Percentiles rank a stretch among this genome's conserved stretches.
phyloP scores from a whole-genome alignment of 35 echinoderm and acorn worm genomes.

The Apostichopus parvimensis region DNA sequence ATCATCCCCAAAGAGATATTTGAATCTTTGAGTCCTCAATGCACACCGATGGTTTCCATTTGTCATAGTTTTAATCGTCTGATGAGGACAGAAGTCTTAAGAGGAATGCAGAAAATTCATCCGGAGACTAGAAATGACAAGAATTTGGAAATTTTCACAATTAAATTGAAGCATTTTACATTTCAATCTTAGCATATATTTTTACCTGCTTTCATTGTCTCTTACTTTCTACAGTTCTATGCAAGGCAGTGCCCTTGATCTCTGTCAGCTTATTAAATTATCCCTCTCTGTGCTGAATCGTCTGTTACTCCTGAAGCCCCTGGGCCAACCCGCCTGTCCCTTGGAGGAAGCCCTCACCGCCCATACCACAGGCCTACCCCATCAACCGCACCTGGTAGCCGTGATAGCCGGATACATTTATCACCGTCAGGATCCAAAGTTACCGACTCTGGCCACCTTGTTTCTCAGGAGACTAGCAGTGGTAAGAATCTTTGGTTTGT shows the following conservation, averaged over 20 bases:
- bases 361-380: conserved; percentile 84
- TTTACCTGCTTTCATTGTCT: background rate
- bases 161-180: background rate
- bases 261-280: conserved; percentile 84
- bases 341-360: conserved; percentile 81
- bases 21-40: no score
- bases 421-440: conserved; percentile 78
- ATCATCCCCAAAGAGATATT: no score
- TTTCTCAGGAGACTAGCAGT: conserved; percentile 80
- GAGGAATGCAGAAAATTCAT: background rate
- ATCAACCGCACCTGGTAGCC: conserved; percentile 87
- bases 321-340: conserved; percentile 63
- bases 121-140: background rate
- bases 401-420: conserved; percentile 93
- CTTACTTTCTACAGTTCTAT: conserved; percentile 27
- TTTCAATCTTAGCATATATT: background rate
- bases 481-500: conserved; percentile 50
- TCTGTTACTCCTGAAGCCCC: conserved; percentile 82
- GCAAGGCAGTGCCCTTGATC: conserved; percentile 51
- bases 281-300: conserved; percentile 91
- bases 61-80: no score
- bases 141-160: no score
- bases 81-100: no score
- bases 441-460: conserved; percentile 85
- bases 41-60: no score